Conservation (phyloP, 2,797 vertebrate genomes). For the Adrianichthys oophorus region DNA sequence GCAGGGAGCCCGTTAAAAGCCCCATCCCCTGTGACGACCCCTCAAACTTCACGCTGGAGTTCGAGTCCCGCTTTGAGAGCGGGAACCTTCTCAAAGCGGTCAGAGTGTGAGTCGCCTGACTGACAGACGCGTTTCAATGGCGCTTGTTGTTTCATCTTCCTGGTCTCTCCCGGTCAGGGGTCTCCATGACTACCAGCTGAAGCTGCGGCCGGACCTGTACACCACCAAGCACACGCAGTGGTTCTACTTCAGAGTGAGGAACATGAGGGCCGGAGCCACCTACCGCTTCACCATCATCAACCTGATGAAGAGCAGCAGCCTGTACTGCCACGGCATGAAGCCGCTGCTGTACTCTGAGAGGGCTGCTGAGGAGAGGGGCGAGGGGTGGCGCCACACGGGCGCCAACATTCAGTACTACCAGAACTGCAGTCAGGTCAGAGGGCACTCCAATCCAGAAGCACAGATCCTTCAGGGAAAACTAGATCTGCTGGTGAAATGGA, state of each 20-base stretch:
- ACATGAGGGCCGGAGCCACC: slow-evolving; percentile 79
- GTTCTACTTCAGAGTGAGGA: slow-evolving; percentile 94
- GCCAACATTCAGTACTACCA: slow-evolving; percentile 81
- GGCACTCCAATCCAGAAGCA: not conserved
- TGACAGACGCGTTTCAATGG: not conserved
- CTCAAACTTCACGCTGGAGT: slow-evolving; percentile 79
- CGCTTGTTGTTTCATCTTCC: not conserved
- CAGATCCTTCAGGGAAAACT: no score
- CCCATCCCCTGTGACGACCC: slow-evolving; percentile 37
- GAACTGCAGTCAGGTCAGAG: slow-evolving; percentile 53
- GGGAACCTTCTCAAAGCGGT: slow-evolving; percentile 91
- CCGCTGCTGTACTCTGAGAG: slow-evolving; percentile 89
- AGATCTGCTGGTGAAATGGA: no score
- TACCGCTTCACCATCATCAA: slow-evolving; percentile 93
- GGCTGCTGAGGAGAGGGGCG: slow-evolving; percentile 65
- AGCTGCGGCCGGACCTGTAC: slow-evolving; percentile 87
- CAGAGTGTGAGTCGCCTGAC: slow-evolving; percentile 83
- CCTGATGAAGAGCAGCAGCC: slow-evolving; percentile 88
- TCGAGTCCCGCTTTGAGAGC: slow-evolving; percentile 94
- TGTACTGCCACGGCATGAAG: slow-evolving; percentile 86
- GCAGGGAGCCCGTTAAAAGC: slow-evolving; percentile 62
- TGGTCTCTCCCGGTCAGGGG: slow-evolving; percentile 69
- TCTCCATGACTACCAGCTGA: slow-evolving; percentile 86
- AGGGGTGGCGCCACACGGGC: slow-evolving; percentile 85
- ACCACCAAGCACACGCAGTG: slow-evolving; percentile 93